A percentile compares a stretch with the other conserved stretches of the same genome.
phyloP scores from a whole-genome alignment of 2,113 vertebrate genomes.

The Telmatochromis sp. region DNA sequence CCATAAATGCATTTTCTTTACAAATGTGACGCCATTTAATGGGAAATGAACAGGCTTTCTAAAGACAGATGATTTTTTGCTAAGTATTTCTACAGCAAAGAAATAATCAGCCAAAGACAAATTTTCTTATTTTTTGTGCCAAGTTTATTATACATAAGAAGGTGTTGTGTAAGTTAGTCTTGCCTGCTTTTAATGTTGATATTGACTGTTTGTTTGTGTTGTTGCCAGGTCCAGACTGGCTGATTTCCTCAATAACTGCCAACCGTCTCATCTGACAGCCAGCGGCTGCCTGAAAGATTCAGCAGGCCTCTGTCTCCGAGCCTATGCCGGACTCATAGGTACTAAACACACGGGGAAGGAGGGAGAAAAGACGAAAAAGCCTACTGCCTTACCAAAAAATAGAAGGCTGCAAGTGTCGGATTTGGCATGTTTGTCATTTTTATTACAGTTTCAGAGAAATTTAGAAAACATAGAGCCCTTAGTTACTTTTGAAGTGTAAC shows the following conservation, averaged over 20 bases:
- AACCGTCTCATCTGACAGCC: conserved; percentile 56
- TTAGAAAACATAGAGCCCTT: neutral
- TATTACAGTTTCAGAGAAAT: neutral
- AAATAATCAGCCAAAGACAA: neutral
- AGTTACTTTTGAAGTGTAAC: neutral
- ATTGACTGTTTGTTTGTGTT: conserved; percentile 30
- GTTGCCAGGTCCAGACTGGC: conserved; percentile 82
- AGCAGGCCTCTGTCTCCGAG: conserved; percentile 78
- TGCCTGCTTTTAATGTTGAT: conserved; percentile 6
- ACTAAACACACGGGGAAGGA: neutral
- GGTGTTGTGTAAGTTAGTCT: neutral
- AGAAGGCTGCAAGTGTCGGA: neutral
- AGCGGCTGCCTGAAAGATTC: conserved; percentile 79
- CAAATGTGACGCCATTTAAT: neutral
- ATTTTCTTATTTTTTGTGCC: neutral
- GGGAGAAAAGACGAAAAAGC: neutral
- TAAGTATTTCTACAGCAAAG: neutral
- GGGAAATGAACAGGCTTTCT: neutral
- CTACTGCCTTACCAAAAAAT: neutral
- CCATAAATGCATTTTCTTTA: neutral
- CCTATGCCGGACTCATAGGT: conserved; percentile 93
- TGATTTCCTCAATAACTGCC: conserved; percentile 87
- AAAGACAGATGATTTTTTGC: neutral
- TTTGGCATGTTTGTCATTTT: neutral
- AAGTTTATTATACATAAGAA: neutral